These are phyloP conservation scores for Rhombomys opimus DNA, from an alignment of 2,113 vertebrate species.

Conservation along the genomic window DNA sequence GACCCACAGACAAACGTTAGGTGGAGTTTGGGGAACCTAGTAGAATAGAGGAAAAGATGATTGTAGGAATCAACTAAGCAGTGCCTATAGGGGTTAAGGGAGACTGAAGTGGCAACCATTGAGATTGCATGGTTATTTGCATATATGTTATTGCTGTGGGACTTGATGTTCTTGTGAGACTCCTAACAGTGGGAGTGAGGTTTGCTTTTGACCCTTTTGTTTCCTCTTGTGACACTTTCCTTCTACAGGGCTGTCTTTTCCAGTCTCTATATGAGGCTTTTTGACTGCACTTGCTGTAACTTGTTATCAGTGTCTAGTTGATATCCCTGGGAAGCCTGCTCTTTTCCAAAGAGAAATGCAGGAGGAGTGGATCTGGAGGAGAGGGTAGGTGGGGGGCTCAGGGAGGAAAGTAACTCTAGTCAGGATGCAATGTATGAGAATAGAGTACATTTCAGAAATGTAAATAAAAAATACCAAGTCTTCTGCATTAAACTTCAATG, in stretches of 20 bases:
- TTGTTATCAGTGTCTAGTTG: neutral
- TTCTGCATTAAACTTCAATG: neutral
- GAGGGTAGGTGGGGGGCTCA: neutral
- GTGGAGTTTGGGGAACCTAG: neutral
- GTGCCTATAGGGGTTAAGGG: neutral
- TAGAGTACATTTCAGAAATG: too few relatives aligned
- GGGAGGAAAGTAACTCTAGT: neutral
- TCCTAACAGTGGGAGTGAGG: neutral
- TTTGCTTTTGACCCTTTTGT: neutral
- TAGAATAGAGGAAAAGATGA: neutral
- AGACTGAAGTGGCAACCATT: neutral
- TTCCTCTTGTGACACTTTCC: neutral
- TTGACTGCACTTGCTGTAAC: neutral
- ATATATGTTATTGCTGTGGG: neutral
- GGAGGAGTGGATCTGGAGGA: neutral
- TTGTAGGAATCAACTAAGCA: neutral
- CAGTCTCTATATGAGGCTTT: neutral
- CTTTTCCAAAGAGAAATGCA: neutral
- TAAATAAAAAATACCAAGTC: constrained; percentile 25
- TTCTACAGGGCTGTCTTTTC: neutral
- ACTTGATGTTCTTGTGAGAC: neutral
- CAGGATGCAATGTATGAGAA: too few relatives aligned
- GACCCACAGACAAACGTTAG: neutral
- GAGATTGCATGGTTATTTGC: neutral
- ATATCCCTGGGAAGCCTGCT: neutral